Evolutionary conservation across 35 echinoderm and acorn worm species (phyloP).

Genomic region (Heliocidaris tuberculata): DNA sequence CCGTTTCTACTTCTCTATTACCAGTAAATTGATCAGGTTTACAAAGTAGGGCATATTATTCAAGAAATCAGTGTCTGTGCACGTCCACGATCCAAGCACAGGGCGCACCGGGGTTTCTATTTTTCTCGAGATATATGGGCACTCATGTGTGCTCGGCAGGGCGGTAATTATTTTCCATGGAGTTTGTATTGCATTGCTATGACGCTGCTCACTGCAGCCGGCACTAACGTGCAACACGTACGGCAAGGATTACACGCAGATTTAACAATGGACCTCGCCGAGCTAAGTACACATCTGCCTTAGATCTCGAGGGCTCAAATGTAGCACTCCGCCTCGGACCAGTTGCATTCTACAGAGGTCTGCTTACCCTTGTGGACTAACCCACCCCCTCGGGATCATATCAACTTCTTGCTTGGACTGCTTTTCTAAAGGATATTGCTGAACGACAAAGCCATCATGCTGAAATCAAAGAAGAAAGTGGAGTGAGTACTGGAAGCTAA

Average conservation of each 20-base stretch:
- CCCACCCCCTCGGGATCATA: neutral
- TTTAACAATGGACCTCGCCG: neutral
- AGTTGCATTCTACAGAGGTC: neutral
- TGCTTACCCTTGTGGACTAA: neutral
- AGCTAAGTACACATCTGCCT: neutral
- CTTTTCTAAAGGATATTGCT: neutral
- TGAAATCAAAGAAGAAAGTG: constrained; percentile 12
- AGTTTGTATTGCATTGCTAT: neutral
- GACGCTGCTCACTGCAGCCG: neutral
- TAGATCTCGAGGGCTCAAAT: neutral
- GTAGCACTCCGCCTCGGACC: neutral
- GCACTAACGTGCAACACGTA: neutral
- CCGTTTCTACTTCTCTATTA: neutral
- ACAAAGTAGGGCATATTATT: constrained; percentile 10
- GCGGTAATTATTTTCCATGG: constrained; percentile 2
- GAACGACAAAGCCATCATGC: neutral
- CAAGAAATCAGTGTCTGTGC: neutral
- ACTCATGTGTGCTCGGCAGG: neutral
- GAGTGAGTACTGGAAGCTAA: neutral
- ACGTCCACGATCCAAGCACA: neutral
- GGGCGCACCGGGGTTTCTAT: neutral
- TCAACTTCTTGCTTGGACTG: neutral
- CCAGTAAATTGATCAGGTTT: neutral
- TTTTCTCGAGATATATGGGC: neutral
- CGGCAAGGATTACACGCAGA: neutral